Base-by-base conservation (phyloP, 2,113 vertebrate species). In the Gulo gulo region DNA sequence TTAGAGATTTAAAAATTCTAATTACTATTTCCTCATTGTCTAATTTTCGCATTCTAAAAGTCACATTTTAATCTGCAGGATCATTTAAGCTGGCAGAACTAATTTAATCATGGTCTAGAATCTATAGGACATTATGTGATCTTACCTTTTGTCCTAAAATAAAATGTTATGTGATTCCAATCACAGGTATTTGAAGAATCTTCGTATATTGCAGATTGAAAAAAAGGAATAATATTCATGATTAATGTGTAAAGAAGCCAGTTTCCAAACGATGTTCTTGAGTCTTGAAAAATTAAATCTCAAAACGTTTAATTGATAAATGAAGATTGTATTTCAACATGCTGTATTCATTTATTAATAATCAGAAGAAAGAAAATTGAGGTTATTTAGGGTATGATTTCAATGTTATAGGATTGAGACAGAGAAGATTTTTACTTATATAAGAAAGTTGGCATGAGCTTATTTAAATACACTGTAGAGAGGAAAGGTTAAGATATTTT, bases 401-500 rank as follows among this genome's bases (percentile, higher is more conserved):
- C 50, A 63, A 2, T 74, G 45, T 31, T 92, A 71, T 29, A 69
- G 11, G 26, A 59, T 13, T 79, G 14, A 61, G 36, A 55, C 8
- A 85, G 47, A 55, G 39, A 83, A 26, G 6, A 50, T 9, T 78
- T 92, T 88, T 63, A 78, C 94, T 78, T 92, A 29, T 71, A 26
- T 86, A 82, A 71, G 63, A 92, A 89, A 82, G 16, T 39, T 92
- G 59, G 21, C 16, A 79, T 63, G 21, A 94, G 69, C 39, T 71
- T 34, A 88, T 87, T 96, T 79, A 84, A 47, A 81, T 79, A 85
- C 9, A 47, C 65, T 10, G 39, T 65, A 73, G 26, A 73, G 7
- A 71, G 52, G 13, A 94, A 91, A 89, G n/a, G n/a, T 83, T 95
- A 92, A 61, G 52, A 92, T 36, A 91, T 42, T 91, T 88, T 55